Evolutionary conservation across 35 echinoderm and acorn worm species (phyloP).

Genomic region (Ophiothrix spiculata): DNA sequence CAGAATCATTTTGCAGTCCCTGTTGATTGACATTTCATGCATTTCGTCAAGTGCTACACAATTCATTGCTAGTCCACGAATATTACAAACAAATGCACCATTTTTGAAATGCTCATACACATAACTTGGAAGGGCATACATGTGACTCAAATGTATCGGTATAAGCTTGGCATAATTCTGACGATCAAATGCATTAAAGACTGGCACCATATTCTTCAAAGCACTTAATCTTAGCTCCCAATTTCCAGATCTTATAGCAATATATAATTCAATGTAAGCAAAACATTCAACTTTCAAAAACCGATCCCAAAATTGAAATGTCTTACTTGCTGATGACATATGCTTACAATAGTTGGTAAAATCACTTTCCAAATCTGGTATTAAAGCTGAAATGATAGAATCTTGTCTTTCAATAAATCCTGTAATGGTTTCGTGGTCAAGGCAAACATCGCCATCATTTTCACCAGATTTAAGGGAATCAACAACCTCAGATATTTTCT

Average conservation of each 20-base stretch:
- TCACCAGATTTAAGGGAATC: neutral
- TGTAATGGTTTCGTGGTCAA: neutral
- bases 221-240: slow-evolving; percentile 50
- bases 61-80: slow-evolving; percentile 27
- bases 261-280: slow-evolving; percentile 29
- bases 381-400: neutral
- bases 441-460: neutral
- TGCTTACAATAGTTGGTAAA: neutral
- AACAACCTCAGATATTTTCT: neutral
- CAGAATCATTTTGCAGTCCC: slow-evolving; percentile 45
- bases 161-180: slow-evolving; percentile 56
- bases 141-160: slow-evolving; percentile 50
- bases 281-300: slow-evolving; percentile 45
- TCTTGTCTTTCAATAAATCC: neutral
- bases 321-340: slow-evolving; percentile 17
- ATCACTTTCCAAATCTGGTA: neutral
- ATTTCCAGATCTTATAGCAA: slow-evolving; percentile 46
- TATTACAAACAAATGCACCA: slow-evolving; percentile 58
- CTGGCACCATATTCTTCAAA: slow-evolving; percentile 42
- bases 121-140: slow-evolving; percentile 34
- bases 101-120: slow-evolving; percentile 48
- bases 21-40: slow-evolving; percentile 71
- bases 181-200: slow-evolving; percentile 72
- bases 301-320: slow-evolving; percentile 39
- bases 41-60: slow-evolving; percentile 60